Evolutionary conservation across 2,888 invertebrate genomes (phyloP), one percentile per base, ranked within the genome.

Genomic region (Lobophora halterata): DNA sequence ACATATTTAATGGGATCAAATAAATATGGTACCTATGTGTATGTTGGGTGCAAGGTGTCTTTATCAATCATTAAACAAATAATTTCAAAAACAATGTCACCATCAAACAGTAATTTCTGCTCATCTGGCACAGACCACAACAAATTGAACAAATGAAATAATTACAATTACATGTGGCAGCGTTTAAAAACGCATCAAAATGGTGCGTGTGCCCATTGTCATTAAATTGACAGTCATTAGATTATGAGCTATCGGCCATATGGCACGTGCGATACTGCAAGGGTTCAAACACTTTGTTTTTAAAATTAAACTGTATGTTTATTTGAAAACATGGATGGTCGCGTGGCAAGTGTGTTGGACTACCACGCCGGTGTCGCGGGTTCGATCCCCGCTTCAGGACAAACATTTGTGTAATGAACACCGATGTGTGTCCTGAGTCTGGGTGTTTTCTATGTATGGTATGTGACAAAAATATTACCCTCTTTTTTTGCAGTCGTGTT

Each of bases 181-280:
- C 74, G 59, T 69, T 78, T 78, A 78, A 71, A 78, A 75, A 47
- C 16, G 40, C 70, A 74, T 76, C 66, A 72, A 35, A 40, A 30
- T 6, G 37, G 45, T 40, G 35, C 51, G 55, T 52, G 59, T 38
- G 44, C 52, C 2, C 43, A 46, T 42, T 58, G 58, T 62, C 62
- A 61, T 58, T 65, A 58, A 37, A 57, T n/a, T n/a, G n/a, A n/a
- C n/a, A n/a, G 58, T 62, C 62, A 61, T 58, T 65, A 58, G 35
- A 57, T 50, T 38, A 49, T 36, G 27, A 37, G 38, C 33, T 39
- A 47, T 38, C 28, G 30, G 56, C 57, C 58, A 66, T 61, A 64
- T 60, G 60, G 35, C 36, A 21, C 46, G 68, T 70, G 71, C 59
- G 32, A 17, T 67, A 69, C 52, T 17, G 49, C 47, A 11, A 10